phyloP scores from a whole-genome alignment of 2,113 vertebrate genomes.

The Eudyptes chrysolophus region DNA sequence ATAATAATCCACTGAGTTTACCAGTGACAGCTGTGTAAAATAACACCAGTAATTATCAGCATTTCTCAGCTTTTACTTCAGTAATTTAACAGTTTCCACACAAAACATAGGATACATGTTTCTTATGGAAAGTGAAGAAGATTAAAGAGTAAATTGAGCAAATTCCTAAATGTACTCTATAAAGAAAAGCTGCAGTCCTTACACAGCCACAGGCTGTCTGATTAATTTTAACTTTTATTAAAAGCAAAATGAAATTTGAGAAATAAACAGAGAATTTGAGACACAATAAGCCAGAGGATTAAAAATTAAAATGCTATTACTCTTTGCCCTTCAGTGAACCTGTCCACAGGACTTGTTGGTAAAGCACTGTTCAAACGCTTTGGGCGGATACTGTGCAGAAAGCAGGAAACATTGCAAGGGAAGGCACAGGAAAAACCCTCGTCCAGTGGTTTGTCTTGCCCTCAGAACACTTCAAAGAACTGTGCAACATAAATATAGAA shows the following conservation, averaged over 20 bases:
- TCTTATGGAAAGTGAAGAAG: neutral
- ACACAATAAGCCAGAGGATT: neutral
- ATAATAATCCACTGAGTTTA: neutral
- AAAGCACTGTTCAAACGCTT: neutral
- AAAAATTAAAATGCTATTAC: conserved; percentile 22
- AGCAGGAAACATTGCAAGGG: neutral
- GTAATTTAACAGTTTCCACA: neutral
- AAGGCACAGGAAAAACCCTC: neutral
- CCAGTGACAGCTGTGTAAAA: neutral
- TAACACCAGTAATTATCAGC: neutral
- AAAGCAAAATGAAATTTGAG: neutral
- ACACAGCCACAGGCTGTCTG: neutral
- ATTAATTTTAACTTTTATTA: neutral
- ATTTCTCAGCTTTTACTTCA: neutral
- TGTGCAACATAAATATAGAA: neutral
- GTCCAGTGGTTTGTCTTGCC: neutral
- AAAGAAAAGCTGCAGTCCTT: neutral
- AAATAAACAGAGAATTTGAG: neutral
- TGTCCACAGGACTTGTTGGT: neutral
- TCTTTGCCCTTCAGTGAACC: neutral
- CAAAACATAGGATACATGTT: neutral
- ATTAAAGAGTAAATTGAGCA: neutral
- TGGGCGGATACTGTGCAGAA: neutral
- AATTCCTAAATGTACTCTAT: neutral
- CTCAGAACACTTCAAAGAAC: neutral